Evolutionary conservation across 2,888 invertebrate species (phyloP).

Genomic region (Rutpela maculata): DNA sequence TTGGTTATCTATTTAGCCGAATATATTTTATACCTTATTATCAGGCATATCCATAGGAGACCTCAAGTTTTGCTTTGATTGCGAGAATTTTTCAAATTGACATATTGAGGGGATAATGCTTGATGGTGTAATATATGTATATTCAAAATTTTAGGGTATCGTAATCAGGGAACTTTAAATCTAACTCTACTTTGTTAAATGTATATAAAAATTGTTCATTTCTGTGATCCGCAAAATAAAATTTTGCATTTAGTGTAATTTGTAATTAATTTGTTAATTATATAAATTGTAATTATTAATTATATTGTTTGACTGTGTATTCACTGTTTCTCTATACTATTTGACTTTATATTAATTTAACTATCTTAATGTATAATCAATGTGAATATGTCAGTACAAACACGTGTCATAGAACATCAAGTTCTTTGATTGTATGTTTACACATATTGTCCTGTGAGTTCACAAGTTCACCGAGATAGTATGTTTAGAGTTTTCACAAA

Average conservation of each 20-base stretch:
- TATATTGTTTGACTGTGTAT: constrained; percentile 46
- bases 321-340: constrained; percentile 37
- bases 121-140: constrained; percentile 47
- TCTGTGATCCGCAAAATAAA: constrained; percentile 51
- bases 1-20: constrained; percentile 25
- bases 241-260: constrained; percentile 50
- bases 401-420: constrained; percentile 34
- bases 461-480: constrained; percentile 40
- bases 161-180: constrained; percentile 48
- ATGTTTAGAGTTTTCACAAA: constrained; percentile 48
- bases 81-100: constrained; percentile 21
- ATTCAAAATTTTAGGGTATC: constrained; percentile 47
- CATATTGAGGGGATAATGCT: constrained; percentile 32
- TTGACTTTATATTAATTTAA: constrained; percentile 35
- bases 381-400: constrained; percentile 47
- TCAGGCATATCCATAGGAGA: constrained; percentile 32
- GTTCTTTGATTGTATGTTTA: constrained; percentile 41
- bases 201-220: constrained; percentile 50
- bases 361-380: constrained; percentile 36
- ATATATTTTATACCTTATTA: constrained; percentile 43
- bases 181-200: constrained; percentile 45
- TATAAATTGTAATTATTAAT: constrained; percentile 37
- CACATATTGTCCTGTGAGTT: constrained; percentile 42
- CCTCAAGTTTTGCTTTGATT: constrained; percentile 28
- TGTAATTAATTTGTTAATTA: constrained; percentile 48